Conservation (phyloP, 1,140 invertebrate species). For the Lordiphosa collinella region DNA sequence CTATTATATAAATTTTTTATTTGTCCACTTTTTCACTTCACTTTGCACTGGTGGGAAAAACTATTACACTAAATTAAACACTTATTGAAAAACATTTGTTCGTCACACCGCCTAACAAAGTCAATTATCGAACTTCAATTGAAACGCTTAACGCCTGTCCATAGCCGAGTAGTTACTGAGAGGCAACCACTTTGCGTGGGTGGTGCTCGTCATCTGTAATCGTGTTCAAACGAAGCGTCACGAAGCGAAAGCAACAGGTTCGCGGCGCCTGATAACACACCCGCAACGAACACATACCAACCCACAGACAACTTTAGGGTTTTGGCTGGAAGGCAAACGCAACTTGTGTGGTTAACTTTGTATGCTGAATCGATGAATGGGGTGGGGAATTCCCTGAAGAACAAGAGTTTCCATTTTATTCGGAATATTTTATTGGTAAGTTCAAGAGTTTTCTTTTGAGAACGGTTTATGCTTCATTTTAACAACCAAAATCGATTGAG, state of each 20-base stretch:
- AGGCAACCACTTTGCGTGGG: neutral
- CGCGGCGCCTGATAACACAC: neutral
- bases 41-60: neutral
- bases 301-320: too few relatives aligned
- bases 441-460: too few relatives aligned
- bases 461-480: too few relatives aligned
- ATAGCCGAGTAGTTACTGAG: constrained; percentile 44
- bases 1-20: too few relatives aligned
- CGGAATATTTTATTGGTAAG: too few relatives aligned
- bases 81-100: constrained; percentile 2
- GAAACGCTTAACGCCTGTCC: constrained; percentile 30
- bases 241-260: constrained; percentile 6
- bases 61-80: neutral
- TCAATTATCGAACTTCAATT: too few relatives aligned
- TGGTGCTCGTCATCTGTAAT: neutral
- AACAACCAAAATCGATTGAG: too few relatives aligned
- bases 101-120: too few relatives aligned
- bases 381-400: too few relatives aligned
- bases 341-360: constrained; percentile 4
- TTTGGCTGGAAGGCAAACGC: neutral
- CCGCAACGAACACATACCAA: neutral
- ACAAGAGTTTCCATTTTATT: too few relatives aligned
- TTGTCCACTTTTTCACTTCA: too few relatives aligned
- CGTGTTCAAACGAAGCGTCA: neutral
- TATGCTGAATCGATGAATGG: too few relatives aligned